Evolutionary conservation across 2,113 vertebrate genomes (phyloP), one percentile per base, ranked within the genome.

Genomic region (Pomatostomus ruficeps): DNA sequence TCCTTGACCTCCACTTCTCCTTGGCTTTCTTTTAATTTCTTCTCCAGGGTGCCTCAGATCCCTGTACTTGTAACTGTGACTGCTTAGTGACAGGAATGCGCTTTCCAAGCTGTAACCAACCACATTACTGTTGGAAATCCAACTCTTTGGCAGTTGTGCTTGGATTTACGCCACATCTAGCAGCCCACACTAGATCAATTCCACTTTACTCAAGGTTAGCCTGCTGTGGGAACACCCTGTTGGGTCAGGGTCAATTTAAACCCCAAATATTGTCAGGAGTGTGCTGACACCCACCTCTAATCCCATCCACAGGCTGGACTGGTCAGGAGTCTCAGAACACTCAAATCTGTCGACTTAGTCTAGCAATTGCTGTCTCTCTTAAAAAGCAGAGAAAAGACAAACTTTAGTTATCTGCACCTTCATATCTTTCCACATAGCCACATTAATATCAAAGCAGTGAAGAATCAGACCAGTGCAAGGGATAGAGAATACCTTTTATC

Each of bases 21-120:
- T 85, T 93, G 21, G 7, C 2, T 83, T 87, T 89, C n/a, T 81
- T 88, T 75, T 35, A 59, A 26, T 63, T 87, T 75, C n/a, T 91
- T 82, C 31, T 85, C 28, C 23, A 83, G 7, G 8, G 36, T 92
- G 35, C 21, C 40, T 72, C n/a, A 61, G n/a, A 73, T 73, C 22
- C 42, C 23, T 58, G 11, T 33, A 26, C 12, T 65, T 54, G 19
- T 67, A 58, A 40, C 29, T 67, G 22, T 67, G n/a, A 78, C 31
- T 61, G 58, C 49, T 65, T 9, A 65, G 52, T 85, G 58, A 82
- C 75, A 78, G 57, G 16, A 85, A 6, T 14, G 75, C 36, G 20
- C 17, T 89, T 85, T n/a, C 19, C 28, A 78, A 66, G 18, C 57
- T 2, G 3, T 57, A 85, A 68, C 6, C 40, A 71, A 22, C 9